Evolutionary conservation across 2,113 vertebrate species (phyloP).

Genomic region (Copsychus sechellarum): DNA sequence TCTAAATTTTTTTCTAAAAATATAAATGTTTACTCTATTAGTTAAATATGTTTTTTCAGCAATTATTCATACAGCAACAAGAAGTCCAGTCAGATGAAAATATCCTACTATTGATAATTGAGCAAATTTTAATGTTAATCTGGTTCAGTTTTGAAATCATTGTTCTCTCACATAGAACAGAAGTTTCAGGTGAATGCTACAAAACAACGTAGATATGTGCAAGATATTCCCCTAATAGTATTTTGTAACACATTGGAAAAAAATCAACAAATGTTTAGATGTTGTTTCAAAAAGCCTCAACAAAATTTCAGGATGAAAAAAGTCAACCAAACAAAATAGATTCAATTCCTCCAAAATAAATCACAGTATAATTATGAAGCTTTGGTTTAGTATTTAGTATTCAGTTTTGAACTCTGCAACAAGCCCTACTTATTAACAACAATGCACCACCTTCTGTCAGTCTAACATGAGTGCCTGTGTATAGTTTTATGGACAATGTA

Average conservation of each 20-base stretch:
- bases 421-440: not conserved
- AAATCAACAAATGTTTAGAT: not conserved
- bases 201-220: not conserved
- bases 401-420: not conserved
- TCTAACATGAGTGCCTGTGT: not conserved
- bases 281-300: not conserved
- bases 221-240: not conserved
- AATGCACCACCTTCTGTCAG: not conserved
- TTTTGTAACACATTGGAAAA: not conserved
- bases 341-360: not conserved
- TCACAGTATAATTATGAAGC: not conserved
- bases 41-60: not conserved
- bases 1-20: not conserved
- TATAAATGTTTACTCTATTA: not conserved
- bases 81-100: not conserved
- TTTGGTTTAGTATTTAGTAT: not conserved
- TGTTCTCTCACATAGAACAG: not conserved
- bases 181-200: not conserved
- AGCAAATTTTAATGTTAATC: not conserved
- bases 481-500: not conserved
- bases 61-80: slow-evolving; percentile 12
- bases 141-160: not conserved
- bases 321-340: not conserved
- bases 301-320: not conserved
- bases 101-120: not conserved